Conservation (phyloP, 2,113 vertebrate genomes). For the Leptocoma aspasia region DNA sequence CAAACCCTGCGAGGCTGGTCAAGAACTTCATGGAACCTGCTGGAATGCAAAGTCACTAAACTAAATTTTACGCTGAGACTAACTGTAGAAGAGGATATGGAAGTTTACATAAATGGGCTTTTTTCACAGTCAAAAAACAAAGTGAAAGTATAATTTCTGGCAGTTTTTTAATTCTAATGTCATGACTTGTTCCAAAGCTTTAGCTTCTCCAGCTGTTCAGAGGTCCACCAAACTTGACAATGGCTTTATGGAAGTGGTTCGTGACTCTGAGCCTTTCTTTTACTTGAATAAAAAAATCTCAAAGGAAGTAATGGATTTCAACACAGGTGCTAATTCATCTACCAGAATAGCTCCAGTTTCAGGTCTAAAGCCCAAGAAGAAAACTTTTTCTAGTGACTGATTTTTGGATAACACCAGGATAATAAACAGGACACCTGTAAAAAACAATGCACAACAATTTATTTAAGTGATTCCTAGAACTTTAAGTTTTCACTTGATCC, state of each 20-base stretch:
- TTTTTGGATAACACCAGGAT: background rate
- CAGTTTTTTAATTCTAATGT: background rate
- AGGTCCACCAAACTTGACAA: background rate
- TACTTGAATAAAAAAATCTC: background rate
- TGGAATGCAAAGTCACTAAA: background rate
- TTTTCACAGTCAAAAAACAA: background rate
- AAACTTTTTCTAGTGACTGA: background rate
- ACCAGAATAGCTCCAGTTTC: background rate
- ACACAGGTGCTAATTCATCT: background rate
- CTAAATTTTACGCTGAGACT: background rate
- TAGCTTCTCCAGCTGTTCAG: background rate
- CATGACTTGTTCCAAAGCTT: background rate
- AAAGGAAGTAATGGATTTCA: background rate
- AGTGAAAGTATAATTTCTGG: background rate
- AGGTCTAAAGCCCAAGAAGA: background rate
- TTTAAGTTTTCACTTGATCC: background rate
- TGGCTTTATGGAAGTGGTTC: background rate
- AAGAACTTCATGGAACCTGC: background rate
- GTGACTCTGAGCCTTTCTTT: background rate
- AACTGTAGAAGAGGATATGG: background rate
- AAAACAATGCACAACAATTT: background rate
- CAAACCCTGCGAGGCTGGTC: background rate
- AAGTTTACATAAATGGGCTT: background rate
- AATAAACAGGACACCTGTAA: background rate
- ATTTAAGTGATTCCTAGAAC: background rate